A percentile compares a stretch with the other conserved stretches of the same genome.
Evolutionary conservation across 2,888 invertebrate genomes (phyloP).

Genomic region (Agrotis exclamationis): DNA sequence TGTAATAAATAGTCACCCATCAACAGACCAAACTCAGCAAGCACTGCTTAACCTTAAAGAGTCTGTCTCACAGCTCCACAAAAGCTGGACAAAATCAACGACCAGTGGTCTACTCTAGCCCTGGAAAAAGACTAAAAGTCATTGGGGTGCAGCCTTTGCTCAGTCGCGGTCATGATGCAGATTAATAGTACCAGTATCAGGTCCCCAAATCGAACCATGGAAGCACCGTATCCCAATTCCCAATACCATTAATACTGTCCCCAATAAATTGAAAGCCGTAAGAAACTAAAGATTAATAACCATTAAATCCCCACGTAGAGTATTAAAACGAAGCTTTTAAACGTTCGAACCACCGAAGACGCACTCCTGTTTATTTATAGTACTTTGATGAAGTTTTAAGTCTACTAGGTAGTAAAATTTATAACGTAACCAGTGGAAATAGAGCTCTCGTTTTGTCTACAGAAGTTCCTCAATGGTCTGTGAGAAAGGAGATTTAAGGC

Average conservation of each 20-base stretch:
- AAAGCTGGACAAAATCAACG: too few species aligned
- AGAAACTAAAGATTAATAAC: slow-evolving; percentile 43
- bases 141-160: too few species aligned
- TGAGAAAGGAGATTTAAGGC: slow-evolving; percentile 14
- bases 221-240: neutral
- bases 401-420: slow-evolving; percentile 80
- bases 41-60: too few species aligned
- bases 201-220: too few species aligned
- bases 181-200: too few species aligned
- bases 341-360: slow-evolving; percentile 64
- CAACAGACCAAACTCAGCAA: too few species aligned
- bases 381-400: slow-evolving; percentile 84
- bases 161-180: too few species aligned
- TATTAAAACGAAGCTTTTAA: slow-evolving; percentile 64
- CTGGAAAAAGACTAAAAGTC: too few species aligned
- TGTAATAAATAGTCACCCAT: too few species aligned
- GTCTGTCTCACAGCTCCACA: too few species aligned
- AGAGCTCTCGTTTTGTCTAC: slow-evolving; percentile 59
- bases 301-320: slow-evolving; percentile 63
- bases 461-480: slow-evolving; percentile 15
- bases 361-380: slow-evolving; percentile 79
- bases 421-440: slow-evolving; percentile 68
- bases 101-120: too few species aligned
- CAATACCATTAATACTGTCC: slow-evolving; percentile 23
- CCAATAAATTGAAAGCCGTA: slow-evolving; percentile 20